Conservation (phyloP, 2,113 vertebrate species). For the Sinocyclocheilus rhinocerous region DNA sequence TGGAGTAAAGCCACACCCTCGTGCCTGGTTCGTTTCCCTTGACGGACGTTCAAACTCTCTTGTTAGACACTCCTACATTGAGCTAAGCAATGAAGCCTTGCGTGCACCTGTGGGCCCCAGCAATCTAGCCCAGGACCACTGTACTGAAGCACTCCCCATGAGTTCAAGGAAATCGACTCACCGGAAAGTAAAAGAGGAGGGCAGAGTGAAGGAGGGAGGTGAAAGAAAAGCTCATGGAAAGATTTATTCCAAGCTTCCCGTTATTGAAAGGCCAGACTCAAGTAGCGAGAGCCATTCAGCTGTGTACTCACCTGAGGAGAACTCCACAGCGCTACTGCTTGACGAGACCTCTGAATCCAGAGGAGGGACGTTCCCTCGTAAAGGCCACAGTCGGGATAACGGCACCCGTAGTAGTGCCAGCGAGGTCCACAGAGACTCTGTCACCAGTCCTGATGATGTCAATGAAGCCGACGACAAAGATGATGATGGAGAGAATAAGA, state of each 20-base stretch:
- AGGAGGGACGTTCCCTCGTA: slow-evolving; percentile 71
- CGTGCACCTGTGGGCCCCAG: slow-evolving; percentile 59
- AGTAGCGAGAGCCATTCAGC: slow-evolving; percentile 75
- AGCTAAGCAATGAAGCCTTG: slow-evolving; percentile 70
- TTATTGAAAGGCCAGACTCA: slow-evolving; percentile 73
- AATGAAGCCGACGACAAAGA: slow-evolving; percentile 74
- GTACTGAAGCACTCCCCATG: slow-evolving; percentile 56
- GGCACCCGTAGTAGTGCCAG: slow-evolving; percentile 78
- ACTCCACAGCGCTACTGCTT: slow-evolving; percentile 78
- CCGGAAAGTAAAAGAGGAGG: slow-evolving; percentile 64
- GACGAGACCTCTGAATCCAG: slow-evolving; percentile 72
- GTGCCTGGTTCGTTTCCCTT: slow-evolving; percentile 85
- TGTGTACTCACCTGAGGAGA: slow-evolving; percentile 80
- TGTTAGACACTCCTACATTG: slow-evolving; percentile 86
- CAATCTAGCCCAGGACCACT: slow-evolving; percentile 54
- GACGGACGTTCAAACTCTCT: slow-evolving; percentile 83
- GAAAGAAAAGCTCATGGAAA: slow-evolving; percentile 61
- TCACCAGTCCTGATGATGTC: slow-evolving; percentile 80
- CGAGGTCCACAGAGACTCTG: slow-evolving; percentile 76
- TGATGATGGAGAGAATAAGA: slow-evolving; percentile 80
- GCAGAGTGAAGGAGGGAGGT: slow-evolving; percentile 58
- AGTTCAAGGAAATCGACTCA: slow-evolving; percentile 67
- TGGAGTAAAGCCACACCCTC: slow-evolving; percentile 81
- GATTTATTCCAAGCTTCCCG: slow-evolving; percentile 75
- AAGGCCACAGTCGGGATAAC: slow-evolving; percentile 75